Evolutionary conservation across 2,113 vertebrate species (phyloP), one percentile per base, ranked within the genome.

Genomic region (Coreoperca whiteheadi): DNA sequence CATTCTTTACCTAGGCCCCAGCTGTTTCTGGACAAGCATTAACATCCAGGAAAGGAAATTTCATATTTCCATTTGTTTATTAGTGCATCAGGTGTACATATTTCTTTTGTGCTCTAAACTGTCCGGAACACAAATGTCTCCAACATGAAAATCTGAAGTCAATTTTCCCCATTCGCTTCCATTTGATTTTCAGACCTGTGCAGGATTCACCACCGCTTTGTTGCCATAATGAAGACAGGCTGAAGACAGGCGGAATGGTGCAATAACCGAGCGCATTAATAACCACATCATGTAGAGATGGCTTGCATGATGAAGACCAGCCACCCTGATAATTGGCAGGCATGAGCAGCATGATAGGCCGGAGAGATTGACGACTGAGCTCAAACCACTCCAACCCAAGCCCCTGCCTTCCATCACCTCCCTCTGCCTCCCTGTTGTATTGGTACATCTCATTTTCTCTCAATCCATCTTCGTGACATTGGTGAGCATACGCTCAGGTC

Each of bases 401-500:
- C 6, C 37, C 46, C 60, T 28, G 10, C 70, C 63, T 56, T 50
- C 61, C 66, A 30, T 56, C 39, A n/a, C 53, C 23, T 34, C 77
- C n/a, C 73, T 73, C 59, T 23, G 3, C 30, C 69, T 78, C 84
- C 60, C 67, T 25, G 48, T 39, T 70, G 80, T 65, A 67, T 71
- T 65, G 73, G 74, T 85, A 84, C 82, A 84, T 91, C 89, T 88
- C 82, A 89, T 91, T 88, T 88, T 85, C 74, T 77, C 65, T 34
- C 76, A 67, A 91, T 90, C 87, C 79, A 87, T 93, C 90, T 84
- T 59, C 1, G 43, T 83, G 91, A 90, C 91, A 88, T 74, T 77
- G 83, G 82, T 79, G 83, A 90, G 87, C 88, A 81, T 75, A 84
- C 48, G 59, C 73, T 72, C 18, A 30, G 78, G 90, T 86, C 30